phyloP scores from a whole-genome alignment of 1,140 invertebrate genomes.

The Drosophila nikananu region DNA sequence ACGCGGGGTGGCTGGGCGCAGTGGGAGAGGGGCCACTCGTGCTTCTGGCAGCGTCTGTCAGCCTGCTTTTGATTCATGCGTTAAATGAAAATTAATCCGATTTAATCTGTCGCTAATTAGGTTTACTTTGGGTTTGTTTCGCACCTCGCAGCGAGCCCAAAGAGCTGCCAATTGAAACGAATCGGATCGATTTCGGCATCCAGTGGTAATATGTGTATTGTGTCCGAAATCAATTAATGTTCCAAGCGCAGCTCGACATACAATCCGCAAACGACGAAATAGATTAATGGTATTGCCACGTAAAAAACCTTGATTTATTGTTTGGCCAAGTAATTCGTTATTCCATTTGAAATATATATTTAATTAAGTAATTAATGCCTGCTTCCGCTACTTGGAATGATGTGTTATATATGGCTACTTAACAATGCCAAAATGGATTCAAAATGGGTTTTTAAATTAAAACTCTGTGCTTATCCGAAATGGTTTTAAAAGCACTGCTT shows the following conservation, averaged over 20 bases:
- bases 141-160: constrained; percentile 54
- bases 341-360: constrained; percentile 44
- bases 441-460: neutral
- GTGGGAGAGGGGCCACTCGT: constrained; percentile 28
- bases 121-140: constrained; percentile 83
- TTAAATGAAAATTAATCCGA: constrained; percentile 84
- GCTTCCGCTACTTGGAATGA: constrained; percentile 1
- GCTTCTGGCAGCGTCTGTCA: constrained; percentile 63
- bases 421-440: neutral
- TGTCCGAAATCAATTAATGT: constrained; percentile 48
- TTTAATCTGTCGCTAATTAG: constrained; percentile 84
- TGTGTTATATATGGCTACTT: constrained; percentile 8
- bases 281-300: constrained; percentile 36
- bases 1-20: neutral
- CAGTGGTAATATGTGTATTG: constrained; percentile 28
- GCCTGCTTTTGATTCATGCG: constrained; percentile 80
- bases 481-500: neutral
- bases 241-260: constrained; percentile 11
- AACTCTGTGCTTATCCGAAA: neutral
- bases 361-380: constrained; percentile 34
- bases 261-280: constrained; percentile 46
- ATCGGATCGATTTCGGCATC: constrained; percentile 41
- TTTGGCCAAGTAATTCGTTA: constrained; percentile 10
- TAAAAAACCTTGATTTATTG: constrained; percentile 45
- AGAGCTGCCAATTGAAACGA: constrained; percentile 19